These are phyloP conservation scores for Thalassarche chlororhynchos DNA, from an alignment of 2,113 vertebrate species.

Conservation along the genomic window DNA sequence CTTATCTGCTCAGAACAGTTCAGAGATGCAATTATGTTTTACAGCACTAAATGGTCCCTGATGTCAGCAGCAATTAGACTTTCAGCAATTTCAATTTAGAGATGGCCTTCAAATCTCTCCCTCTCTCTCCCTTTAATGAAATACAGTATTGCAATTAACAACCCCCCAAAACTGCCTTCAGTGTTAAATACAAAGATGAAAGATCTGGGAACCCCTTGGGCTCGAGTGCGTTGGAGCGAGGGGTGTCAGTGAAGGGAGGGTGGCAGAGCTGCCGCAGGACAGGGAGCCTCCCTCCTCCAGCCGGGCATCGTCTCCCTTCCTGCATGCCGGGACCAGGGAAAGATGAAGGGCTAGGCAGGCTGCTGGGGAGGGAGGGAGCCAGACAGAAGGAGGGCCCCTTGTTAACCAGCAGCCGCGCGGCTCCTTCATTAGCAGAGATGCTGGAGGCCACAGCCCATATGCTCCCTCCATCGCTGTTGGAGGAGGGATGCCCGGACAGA, in stretches of 20 bases:
- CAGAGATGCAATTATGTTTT: slow-evolving; percentile 65
- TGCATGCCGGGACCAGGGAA: neutral
- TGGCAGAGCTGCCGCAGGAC: accelerated
- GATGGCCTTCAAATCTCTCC: slow-evolving; percentile 56
- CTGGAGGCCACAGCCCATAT: neutral
- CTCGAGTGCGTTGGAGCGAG: accelerated
- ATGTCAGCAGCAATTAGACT: slow-evolving; percentile 69
- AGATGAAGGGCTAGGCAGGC: neutral
- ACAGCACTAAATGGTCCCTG: slow-evolving; percentile 64
- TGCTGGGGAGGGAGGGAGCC: neutral
- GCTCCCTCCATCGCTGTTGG: neutral
- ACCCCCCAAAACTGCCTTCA: neutral
- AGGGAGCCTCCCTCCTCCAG: neutral
- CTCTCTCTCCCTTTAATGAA: slow-evolving; percentile 44
- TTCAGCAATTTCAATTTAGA: slow-evolving; percentile 59
- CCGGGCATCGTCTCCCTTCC: accelerated
- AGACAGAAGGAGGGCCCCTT: neutral
- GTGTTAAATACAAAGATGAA: slow-evolving; percentile 29
- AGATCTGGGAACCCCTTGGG: neutral
- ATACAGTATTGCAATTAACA: slow-evolving; percentile 45
- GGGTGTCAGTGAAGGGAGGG: neutral
- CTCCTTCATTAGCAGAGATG: neutral
- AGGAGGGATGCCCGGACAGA: neutral
- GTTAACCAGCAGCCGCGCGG: accelerated
- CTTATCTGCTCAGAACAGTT: slow-evolving; percentile 60